Base-by-base conservation (phyloP, 2,113 vertebrate species). In the Spermophilus dauricus region DNA sequence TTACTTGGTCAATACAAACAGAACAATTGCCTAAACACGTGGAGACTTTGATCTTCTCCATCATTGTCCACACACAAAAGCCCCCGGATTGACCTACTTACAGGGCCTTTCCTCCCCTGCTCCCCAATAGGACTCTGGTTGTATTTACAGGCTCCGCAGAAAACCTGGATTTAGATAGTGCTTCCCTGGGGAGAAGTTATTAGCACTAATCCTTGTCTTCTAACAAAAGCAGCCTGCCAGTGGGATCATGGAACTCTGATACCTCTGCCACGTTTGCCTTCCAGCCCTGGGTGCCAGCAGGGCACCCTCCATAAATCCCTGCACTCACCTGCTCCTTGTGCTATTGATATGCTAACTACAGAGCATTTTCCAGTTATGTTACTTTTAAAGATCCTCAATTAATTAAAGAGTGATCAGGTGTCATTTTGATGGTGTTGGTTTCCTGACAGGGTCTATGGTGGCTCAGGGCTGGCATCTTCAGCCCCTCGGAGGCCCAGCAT, bases 111-210 rank as follows among this genome's bases (percentile, higher is more conserved):
- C 97, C 96, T 97, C 96, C 97, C 95, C 96, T 97, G 70, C 95
- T 96, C 96, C 90, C 95, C 92, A 86, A 91, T 91, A 98, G 98
- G 93, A 89, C 70, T 56, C 93, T 67, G 91, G 80, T 61, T 91
- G 51, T 81, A 98, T 98, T 97, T 98, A 97, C 95, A 98, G 95
- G 94, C 95, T 88, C 98, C 95, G 94, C 93, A 97, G 90, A 98
- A 98, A 98, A 97, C 95, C 83, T 96, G 94, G 93, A 98, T 98
- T 4, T 96, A 98, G 95, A 93, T 96, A 98, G 97, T 96, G 78
- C 93, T 97, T 98, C 98, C 98, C 98, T 73, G 93, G 97, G 98
- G 98, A 98, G 96, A 98, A 98, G 98, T 98, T 98, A 98, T 98
- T 98, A 98, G 96, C 96, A 78, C 97, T 98, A 99, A 98, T 98